Evolutionary conservation across 2,113 vertebrate genomes (phyloP), one percentile per base, ranked within the genome.

Genomic region (Gopherus evgoodei): DNA sequence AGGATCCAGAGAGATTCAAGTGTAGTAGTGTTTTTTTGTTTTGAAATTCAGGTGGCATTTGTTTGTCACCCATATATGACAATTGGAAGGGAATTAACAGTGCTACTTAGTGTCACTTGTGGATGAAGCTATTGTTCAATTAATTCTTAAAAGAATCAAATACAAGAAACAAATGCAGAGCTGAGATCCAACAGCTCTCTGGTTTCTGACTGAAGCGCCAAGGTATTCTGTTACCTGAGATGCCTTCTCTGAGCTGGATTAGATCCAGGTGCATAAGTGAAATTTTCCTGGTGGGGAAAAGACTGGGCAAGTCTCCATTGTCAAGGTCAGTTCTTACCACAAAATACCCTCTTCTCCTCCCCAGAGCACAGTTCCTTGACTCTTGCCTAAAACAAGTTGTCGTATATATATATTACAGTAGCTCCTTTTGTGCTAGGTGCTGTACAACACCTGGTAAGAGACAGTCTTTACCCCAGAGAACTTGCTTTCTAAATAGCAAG

Each of bases 281-380:
- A 31, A 1, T 31, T 35, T 38, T 49, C 2, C 31, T 14, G 5
- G 1, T 0, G 6, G 6, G 12, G 42, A 22, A 7, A 3, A 14
- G 1, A 1, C 22, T 31, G 11, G 3, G 27, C 16, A 57, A 1
- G 38, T 42, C 62, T 38, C 2, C 6, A 35, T 31, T 35, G 47
- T 7, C 65, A 56, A 0, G 21, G 10, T 25, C 10, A 1, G 42
- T 47, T 47, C 69, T 81, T 2, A 0, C 19, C 1, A 0, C 8
- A 17, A 47, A 82, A 2, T 21, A 1, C 27, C 6, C 29, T 52
- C 0, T 0, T 12, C 53, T 27, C 47, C 69, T 11, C n/a, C n/a
- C n/a, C 11, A 0, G 47, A 2, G 0, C 5, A 3, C 8, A 6
- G 0, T 2, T 5, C 2, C 44, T 56, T 29, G 49, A 21, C 69